Evolutionary conservation across 2,888 invertebrate genomes (phyloP).

Genomic region (Argyresthia goedartella): DNA sequence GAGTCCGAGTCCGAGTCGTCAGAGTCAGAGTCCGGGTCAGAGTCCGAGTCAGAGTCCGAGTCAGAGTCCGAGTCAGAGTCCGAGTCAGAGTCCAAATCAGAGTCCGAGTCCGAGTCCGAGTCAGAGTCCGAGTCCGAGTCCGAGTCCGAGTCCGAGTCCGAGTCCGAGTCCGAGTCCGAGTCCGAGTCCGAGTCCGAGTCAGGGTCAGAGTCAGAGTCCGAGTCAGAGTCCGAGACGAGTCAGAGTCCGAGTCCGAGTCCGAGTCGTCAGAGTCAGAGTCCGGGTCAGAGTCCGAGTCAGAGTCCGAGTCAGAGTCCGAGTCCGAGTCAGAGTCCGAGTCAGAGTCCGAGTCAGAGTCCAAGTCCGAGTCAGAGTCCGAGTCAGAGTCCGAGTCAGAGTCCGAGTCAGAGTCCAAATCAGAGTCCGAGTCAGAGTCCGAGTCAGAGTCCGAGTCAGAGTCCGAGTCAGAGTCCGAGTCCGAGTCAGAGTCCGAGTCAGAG

Average conservation of each 20-base stretch:
- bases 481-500: not conserved
- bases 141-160: not conserved
- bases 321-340: not conserved
- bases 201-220: not conserved
- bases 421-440: not conserved
- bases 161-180: not conserved
- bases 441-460: not conserved
- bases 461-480: not conserved
- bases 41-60: not conserved
- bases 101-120: not conserved
- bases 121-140: not conserved
- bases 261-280: not conserved
- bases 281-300: not conserved
- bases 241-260: too few species aligned
- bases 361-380: not conserved
- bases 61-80: not conserved
- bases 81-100: not conserved
- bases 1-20: too few species aligned
- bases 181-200: too few species aligned
- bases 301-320: not conserved
- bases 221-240: not conserved
- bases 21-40: not conserved
- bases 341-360: not conserved
- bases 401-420: not conserved
- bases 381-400: not conserved